These are phyloP conservation scores for Leptatherina wallacei DNA, from an alignment of 2,797 vertebrate species.

Conservation along the genomic window DNA sequence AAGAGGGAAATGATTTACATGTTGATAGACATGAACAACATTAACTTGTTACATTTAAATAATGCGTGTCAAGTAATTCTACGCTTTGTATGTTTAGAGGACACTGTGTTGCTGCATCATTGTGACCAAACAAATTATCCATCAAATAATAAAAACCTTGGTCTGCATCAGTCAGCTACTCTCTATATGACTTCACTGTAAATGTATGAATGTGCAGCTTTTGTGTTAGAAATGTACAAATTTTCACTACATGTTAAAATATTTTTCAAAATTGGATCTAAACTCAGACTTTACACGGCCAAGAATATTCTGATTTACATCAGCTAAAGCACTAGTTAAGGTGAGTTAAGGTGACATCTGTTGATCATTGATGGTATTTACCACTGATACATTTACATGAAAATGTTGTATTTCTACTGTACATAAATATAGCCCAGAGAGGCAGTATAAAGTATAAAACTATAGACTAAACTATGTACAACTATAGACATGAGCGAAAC, in stretches of 20 bases:
- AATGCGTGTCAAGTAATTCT: background rate
- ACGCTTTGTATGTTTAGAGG: background rate
- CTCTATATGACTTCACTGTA: background rate
- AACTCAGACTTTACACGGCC: background rate
- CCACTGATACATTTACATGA: background rate
- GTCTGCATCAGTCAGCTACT: background rate
- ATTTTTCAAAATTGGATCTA: background rate
- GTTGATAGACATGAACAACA: background rate
- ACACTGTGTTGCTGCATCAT: background rate
- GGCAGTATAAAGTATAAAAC: constrained; percentile 50
- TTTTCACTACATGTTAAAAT: background rate
- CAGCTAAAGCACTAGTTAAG: no score
- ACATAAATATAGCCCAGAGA: constrained; percentile 50
- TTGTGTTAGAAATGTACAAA: background rate
- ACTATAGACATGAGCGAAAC: constrained; percentile 37
- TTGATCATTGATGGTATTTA: constrained; percentile 6
- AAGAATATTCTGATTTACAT: background rate
- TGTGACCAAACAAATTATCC: background rate
- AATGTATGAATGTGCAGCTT: background rate
- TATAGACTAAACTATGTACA: constrained; percentile 49
- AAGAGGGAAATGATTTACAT: background rate
- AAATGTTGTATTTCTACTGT: constrained; percentile 7
- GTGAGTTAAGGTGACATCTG: background rate
- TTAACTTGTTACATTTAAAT: background rate
- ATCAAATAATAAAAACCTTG: background rate